Base-by-base conservation (phyloP, 2,797 vertebrate species). In the Hylomyscus alleni region DNA sequence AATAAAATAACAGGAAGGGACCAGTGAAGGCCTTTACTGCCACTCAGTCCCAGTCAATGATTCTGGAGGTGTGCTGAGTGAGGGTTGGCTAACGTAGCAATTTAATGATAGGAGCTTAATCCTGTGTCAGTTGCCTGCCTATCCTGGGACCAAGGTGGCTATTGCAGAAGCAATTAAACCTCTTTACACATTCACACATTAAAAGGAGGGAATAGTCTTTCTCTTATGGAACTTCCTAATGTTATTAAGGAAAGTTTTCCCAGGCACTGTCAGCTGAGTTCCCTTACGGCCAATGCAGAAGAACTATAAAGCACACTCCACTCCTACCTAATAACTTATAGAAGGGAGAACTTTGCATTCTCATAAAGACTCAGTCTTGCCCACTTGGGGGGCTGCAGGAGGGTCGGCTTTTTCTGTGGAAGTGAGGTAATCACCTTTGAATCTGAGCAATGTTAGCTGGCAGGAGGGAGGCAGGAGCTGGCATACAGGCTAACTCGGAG, bases 351-450 rank as follows among this genome's bases (percentile, higher is more conserved):
- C 7, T 34, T 67, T 86, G 9, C 1, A 8, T 78, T 54, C 37
- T 37, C 65, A n/a, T 65, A 34, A 5, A 84, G 72, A 72, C 47
- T 58, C 22, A 91, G 24, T 73, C 54, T 47, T 76, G 13, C 62
- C 22, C 3, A 83, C 83, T 47, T 14, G 20, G 26, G 52, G 54
- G 37, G 50, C 12, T 86, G n/a, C 31, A 83, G 19, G 67, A 84
- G 29, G 83, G 17, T 90, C 72, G 87, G n/a, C 15, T 94, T 92
- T 89, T 56, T 47, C 58, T 91, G 8, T 86, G 65, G 6, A 78
- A 50, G 14, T 67, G 81, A 47, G 17, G 44, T 4, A 80, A 31
- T 89, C 29, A 73, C 4, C 89, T 3, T 85, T 73, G 62, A 40
- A 40, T 77, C 12, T 50, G 37, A 84, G 52, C 44, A 73, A 40